A percentile compares a stretch with the other conserved stretches of the same genome.
Conservation (phyloP, 1,140 invertebrate genomes). For the Argopecten irradians region DNA sequence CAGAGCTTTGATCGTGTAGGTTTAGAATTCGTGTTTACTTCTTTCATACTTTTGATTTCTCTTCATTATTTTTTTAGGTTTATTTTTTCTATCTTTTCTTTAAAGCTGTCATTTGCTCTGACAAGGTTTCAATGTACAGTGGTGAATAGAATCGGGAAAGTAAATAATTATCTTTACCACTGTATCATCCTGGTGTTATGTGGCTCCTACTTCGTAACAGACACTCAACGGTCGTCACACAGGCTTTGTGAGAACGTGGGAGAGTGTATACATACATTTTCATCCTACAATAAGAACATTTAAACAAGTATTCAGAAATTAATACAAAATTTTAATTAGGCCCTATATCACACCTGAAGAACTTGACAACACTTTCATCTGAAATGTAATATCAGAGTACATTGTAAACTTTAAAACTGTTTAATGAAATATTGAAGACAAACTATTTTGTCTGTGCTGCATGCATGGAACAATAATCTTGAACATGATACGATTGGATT, state of each 20-base stretch:
- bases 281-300: conserved; percentile 1
- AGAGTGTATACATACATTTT: conserved; percentile 14
- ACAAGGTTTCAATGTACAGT: background rate
- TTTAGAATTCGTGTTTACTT: conserved; percentile 16
- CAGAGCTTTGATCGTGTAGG: background rate
- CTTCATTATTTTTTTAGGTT: background rate
- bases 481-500: conserved; percentile 21
- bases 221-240: background rate
- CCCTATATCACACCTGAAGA: conserved; percentile 1
- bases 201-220: background rate
- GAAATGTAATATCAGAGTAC: background rate
- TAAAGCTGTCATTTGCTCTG: conserved; percentile 9
- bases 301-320: conserved; percentile 10
- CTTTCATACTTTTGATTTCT: conserved; percentile 23
- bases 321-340: conserved; percentile 19
- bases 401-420: background rate
- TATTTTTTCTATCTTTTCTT: conserved; percentile 13
- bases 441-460: conserved; percentile 10
- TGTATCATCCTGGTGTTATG: background rate
- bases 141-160: background rate
- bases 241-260: background rate
- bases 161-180: conserved; percentile 23
- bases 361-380: conserved; percentile 9
- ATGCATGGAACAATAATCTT: conserved; percentile 9
- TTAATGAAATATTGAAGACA: conserved; percentile 23